Evolutionary conservation across 2,113 vertebrate species (phyloP).

Genomic region (Peromyscus leucopus): DNA sequence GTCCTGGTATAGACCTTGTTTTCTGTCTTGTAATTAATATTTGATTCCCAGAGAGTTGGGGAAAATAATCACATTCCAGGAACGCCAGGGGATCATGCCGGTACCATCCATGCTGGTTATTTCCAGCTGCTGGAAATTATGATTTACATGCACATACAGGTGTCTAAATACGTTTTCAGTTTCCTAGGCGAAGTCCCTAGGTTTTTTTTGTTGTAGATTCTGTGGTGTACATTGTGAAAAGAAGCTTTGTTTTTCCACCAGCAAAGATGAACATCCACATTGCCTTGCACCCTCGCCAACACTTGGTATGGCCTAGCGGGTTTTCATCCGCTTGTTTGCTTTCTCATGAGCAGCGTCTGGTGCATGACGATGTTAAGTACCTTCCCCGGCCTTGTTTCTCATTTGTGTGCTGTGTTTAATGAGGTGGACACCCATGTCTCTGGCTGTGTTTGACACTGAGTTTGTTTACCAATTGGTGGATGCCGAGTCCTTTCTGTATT

Average conservation of each 20-base stretch:
- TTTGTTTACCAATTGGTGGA: neutral
- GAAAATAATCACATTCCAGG: neutral
- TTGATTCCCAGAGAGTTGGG: slow-evolving; percentile 41
- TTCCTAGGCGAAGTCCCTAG: neutral
- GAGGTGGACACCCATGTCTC: neutral
- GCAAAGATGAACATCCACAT: neutral
- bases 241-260: neutral
- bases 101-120: neutral
- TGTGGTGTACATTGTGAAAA: neutral
- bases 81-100: neutral
- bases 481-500: neutral
- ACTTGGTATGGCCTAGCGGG: neutral
- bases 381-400: neutral
- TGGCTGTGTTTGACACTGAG: neutral
- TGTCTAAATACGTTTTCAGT: neutral
- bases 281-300: neutral
- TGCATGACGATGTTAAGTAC: neutral
- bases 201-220: neutral
- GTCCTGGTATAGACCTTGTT: neutral
- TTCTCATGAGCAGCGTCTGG: neutral
- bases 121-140: neutral
- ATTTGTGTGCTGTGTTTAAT: neutral
- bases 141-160: neutral
- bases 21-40: slow-evolving; percentile 47
- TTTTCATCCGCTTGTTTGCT: neutral